Evolutionary conservation across 2,797 vertebrate genomes (phyloP).

Genomic region (Hipposideros larvatus): DNA sequence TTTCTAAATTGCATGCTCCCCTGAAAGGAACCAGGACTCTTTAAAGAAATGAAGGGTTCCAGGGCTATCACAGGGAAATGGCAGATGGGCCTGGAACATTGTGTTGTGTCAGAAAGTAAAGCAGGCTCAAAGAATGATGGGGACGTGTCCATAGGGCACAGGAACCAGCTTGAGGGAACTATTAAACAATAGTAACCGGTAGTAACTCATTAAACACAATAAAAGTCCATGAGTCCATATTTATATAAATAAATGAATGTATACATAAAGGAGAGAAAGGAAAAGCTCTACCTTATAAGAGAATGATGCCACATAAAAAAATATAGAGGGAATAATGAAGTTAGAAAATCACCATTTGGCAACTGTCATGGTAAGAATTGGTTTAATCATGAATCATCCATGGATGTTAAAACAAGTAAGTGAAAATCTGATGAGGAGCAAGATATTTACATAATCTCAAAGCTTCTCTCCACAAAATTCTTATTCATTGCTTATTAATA

Average conservation of each 20-base stretch:
- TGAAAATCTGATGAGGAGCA: not conserved
- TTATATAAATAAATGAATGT: not conserved
- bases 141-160: not conserved
- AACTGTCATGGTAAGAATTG: not conserved
- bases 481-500: not conserved
- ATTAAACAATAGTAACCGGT: not conserved
- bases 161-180: not conserved
- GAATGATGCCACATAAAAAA: slow-evolving; percentile 8
- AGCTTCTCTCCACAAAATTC: not conserved
- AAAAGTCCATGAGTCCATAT: not conserved
- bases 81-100: not conserved
- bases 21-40: not conserved
- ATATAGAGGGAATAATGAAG: not conserved
- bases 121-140: not conserved
- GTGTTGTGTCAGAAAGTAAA: not conserved
- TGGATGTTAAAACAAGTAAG: not conserved
- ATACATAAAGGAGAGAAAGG: not conserved
- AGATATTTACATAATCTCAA: slow-evolving; percentile 21
- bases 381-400: not conserved
- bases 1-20: slow-evolving; percentile 10
- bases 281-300: slow-evolving; percentile 5
- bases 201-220: not conserved
- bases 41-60: not conserved
- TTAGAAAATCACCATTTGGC: slow-evolving; percentile 20
- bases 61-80: not conserved